Percentiles rank a stretch among this genome's conserved stretches.
These are phyloP conservation scores for Furcula furcula DNA, from an alignment of 2,888 invertebrate genomes.

Conservation along the genomic window DNA sequence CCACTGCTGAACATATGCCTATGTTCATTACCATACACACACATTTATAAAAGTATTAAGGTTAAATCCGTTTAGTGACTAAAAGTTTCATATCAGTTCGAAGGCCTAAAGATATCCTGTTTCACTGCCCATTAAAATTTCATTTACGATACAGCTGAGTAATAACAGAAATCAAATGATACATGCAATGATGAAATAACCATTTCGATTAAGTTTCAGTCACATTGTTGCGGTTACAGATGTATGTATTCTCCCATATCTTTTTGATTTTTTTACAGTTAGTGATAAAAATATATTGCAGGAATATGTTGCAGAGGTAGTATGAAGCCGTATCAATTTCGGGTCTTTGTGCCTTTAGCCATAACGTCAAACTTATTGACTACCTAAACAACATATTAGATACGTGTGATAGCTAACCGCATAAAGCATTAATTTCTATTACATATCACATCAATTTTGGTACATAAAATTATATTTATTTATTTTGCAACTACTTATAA, in stretches of 20 bases:
- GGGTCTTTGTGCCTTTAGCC: neutral
- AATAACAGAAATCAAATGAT: constrained; percentile 32
- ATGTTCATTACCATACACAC: no score
- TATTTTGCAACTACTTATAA: no score
- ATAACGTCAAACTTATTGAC: neutral
- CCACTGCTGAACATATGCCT: no score
- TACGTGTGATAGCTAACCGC: no score
- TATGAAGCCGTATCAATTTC: neutral
- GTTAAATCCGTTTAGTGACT: constrained; percentile 21
- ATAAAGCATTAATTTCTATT: no score
- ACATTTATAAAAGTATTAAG: constrained; percentile 1
- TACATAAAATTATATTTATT: no score
- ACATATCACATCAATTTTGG: no score
- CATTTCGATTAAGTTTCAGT: constrained; percentile 28
- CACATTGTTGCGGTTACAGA: constrained; percentile 19
- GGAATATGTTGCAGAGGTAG: neutral
- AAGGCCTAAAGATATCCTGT: constrained; percentile 18
- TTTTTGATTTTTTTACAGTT: constrained; percentile 14
- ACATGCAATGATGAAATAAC: constrained; percentile 31
- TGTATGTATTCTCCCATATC: constrained; percentile 8
- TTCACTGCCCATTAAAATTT: constrained; percentile 33
- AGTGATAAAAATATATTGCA: constrained; percentile 1
- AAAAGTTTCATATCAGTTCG: constrained; percentile 24
- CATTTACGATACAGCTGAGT: constrained; percentile 31
- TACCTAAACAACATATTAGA: no score